Conservation (phyloP, 2,797 vertebrate species). For the Rhincodon typus region DNA sequence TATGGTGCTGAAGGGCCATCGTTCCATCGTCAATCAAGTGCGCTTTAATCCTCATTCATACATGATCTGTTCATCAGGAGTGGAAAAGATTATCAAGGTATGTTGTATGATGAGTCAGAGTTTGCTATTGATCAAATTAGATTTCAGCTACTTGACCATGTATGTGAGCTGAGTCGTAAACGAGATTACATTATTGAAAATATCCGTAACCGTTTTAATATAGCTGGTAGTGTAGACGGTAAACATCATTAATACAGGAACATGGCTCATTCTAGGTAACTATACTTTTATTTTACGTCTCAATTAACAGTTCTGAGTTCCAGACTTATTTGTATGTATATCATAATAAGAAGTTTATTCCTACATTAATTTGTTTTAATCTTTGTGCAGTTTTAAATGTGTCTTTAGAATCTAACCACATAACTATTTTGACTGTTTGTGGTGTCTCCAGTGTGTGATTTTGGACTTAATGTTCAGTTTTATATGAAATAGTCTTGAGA, state of each 20-base stretch:
- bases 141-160: not conserved
- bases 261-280: not conserved
- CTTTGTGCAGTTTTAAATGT: not conserved
- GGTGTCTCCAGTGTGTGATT: not conserved
- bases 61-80: conserved; percentile 98
- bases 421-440: not conserved
- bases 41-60: conserved; percentile 95
- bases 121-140: not conserved
- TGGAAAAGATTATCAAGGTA: conserved; percentile 99
- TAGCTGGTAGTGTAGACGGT: not conserved
- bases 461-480: not conserved
- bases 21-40: conserved; percentile 97
- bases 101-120: conserved; percentile 42
- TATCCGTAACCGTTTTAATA: not conserved
- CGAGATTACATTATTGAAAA: not conserved
- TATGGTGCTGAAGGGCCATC: conserved; percentile 95
- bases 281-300: not conserved
- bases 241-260: not conserved
- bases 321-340: not conserved
- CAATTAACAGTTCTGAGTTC: not conserved
- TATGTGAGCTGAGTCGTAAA: not conserved
- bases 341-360: not conserved
- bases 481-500: not conserved
- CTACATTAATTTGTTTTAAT: not conserved
- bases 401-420: not conserved